Evolutionary conservation across 2,888 invertebrate species (phyloP), one percentile per base, ranked within the genome.

Genomic region (Melanophora roralis): DNA sequence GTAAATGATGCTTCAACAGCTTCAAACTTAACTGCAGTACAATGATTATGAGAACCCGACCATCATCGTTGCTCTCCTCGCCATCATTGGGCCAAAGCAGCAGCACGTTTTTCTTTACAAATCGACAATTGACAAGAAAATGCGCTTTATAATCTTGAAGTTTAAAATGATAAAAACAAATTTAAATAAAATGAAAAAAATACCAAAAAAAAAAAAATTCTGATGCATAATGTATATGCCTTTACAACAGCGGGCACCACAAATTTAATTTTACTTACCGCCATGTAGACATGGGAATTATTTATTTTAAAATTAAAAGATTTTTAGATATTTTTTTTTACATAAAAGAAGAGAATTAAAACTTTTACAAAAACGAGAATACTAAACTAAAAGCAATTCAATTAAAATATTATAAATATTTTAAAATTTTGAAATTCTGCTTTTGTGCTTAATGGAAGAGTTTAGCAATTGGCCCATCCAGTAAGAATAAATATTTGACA

Each of bases 41-140:
- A 6, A 27, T 60, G 53, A 72, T 64, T 62, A 45, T 53, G 53
- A n/a, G n/a, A n/a, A n/a, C n/a, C n/a, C n/a, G n/a, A 59, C 21
- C 45, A 47, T 49, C 21, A 45, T 16, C 53, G 16, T 4, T 14
- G 34, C 32, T 53, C 21, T 43, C 19, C 49, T 43, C 7, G 40
- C 19, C 21, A 21, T 67, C 19, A 67, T 59, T 80, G 68, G 32
- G 55, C 60, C 62, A 57, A 60, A 34, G 72, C 73, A 69, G 23
- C 68, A 62, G 27, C 62, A 62, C 47, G 51, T 47, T 75, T 74
- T 64, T n/a, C n/a, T 67, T 45, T 75, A 86, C 86, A 86, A 87
- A 86, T 86, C 86, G 87, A 86, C 86, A 86, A 86, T 86, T 86
- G 86, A 87, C 87, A 88, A 85, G 87, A 86, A 87, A 88, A 88